Percentiles rank a stretch among this genome's conserved stretches.
phyloP scores from a whole-genome alignment of 2,888 invertebrate species.

The Loripinus fragilis region DNA sequence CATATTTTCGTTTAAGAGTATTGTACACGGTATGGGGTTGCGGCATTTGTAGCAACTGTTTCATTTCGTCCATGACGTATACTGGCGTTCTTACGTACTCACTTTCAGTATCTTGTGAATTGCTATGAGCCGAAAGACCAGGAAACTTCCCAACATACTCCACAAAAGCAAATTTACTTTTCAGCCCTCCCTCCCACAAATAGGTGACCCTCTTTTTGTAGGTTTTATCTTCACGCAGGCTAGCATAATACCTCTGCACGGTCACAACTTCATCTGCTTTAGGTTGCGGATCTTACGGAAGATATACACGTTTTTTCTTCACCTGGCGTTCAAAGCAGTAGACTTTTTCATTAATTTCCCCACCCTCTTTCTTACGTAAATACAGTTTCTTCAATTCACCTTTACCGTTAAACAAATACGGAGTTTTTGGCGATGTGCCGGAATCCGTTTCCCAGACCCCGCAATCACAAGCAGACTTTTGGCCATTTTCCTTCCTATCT shows the following conservation, averaged over 20 bases:
- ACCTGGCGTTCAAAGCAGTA: background rate
- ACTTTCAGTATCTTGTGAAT: no score
- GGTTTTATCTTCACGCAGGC: background rate
- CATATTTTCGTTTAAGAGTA: no score
- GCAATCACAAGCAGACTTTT: conserved; percentile 26
- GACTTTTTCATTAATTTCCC: background rate
- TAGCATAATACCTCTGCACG: background rate
- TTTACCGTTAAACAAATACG: background rate
- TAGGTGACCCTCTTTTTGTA: background rate
- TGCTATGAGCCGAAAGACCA: no score
- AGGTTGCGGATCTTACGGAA: background rate
- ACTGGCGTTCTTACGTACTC: no score
- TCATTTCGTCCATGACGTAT: no score
- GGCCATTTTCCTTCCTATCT: background rate
- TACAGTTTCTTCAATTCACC: background rate
- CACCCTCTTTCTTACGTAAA: background rate
- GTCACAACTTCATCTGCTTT: background rate
- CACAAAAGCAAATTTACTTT: background rate
- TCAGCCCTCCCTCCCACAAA: background rate
- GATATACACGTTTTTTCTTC: background rate
- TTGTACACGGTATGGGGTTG: no score
- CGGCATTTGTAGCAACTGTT: no score
- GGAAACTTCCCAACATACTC: no score
- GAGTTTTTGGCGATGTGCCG: conserved; percentile 11
- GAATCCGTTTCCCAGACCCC: conserved; percentile 24